Conservation (phyloP, 2,888 invertebrate species). For the Heteromyza rotundicornis region DNA sequence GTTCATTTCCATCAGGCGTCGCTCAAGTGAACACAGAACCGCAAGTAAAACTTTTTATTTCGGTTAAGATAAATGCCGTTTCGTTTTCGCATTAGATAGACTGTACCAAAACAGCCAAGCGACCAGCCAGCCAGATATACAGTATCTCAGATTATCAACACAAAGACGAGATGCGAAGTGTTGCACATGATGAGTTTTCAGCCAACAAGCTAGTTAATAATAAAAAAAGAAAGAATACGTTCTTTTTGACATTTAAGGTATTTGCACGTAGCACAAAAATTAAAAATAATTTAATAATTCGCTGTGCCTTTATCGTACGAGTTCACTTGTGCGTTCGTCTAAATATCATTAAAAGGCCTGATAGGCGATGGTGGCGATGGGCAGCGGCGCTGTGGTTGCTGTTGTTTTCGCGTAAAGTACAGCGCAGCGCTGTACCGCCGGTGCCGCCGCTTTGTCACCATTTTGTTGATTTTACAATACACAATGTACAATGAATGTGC, state of each 20-base stretch:
- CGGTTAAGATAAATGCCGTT: slow-evolving; percentile 10
- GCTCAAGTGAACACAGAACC: slow-evolving; percentile 7
- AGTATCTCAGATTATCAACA: slow-evolving; percentile 24
- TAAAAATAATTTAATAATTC: background rate
- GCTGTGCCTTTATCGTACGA: background rate
- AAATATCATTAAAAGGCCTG: background rate
- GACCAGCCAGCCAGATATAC: slow-evolving; percentile 5
- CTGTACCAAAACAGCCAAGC: no score
- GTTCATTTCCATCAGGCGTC: slow-evolving; percentile 22
- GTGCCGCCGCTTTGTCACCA: background rate
- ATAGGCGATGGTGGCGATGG: background rate
- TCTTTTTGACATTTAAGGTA: background rate
- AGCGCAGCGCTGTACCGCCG: slow-evolving; percentile 20
- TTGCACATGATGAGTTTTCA: slow-evolving; percentile 28
- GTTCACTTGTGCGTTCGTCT: background rate
- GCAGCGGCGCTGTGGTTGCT: background rate
- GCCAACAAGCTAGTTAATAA: background rate
- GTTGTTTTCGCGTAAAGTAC: slow-evolving; percentile 15
- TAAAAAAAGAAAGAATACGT: background rate
- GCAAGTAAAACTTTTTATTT: slow-evolving; percentile 22
- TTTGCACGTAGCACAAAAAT: slow-evolving; percentile 2
- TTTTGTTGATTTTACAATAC: background rate
- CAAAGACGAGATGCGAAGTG: slow-evolving; percentile 40
- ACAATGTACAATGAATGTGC: no score
- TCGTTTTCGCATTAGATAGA: slow-evolving; percentile 2